A percentile compares a stretch with the other conserved stretches of the same genome.
These are phyloP conservation scores for Euphonia xanthogaster DNA, from an alignment of 2,797 vertebrate genomes.

Conservation along the genomic window DNA sequence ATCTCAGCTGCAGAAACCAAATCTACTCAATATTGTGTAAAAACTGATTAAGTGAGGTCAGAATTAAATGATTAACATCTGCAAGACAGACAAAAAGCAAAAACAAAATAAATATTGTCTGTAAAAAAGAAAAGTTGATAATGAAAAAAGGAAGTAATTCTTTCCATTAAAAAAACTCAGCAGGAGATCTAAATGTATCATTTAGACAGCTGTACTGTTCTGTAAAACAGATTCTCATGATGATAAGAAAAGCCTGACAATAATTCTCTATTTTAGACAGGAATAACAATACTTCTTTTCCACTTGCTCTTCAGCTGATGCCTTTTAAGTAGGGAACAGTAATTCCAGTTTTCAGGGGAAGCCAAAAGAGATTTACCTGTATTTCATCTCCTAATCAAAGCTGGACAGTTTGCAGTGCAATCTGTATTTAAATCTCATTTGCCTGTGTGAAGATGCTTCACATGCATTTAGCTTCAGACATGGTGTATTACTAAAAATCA, in stretches of 20 bases:
- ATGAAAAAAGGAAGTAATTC: constrained; percentile 1
- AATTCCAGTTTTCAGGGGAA: background rate
- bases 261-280: background rate
- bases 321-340: constrained; percentile 13
- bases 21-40: background rate
- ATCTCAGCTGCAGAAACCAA: background rate
- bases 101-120: background rate
- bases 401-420: background rate
- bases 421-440: background rate
- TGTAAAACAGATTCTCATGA: background rate
- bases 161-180: background rate
- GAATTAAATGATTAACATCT: background rate
- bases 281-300: constrained; percentile 27
- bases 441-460: background rate
- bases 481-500: background rate
- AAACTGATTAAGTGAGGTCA: background rate
- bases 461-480: background rate
- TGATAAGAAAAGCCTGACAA: background rate
- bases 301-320: background rate
- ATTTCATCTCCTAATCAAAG: constrained; percentile 36
- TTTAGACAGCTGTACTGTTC: constrained; percentile 13
- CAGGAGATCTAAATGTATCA: background rate
- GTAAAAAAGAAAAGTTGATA: background rate
- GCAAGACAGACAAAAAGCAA: background rate
- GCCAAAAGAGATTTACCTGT: background rate